phyloP scores from a whole-genome alignment of 2,797 vertebrate genomes.

The Argyrosomus regius region DNA sequence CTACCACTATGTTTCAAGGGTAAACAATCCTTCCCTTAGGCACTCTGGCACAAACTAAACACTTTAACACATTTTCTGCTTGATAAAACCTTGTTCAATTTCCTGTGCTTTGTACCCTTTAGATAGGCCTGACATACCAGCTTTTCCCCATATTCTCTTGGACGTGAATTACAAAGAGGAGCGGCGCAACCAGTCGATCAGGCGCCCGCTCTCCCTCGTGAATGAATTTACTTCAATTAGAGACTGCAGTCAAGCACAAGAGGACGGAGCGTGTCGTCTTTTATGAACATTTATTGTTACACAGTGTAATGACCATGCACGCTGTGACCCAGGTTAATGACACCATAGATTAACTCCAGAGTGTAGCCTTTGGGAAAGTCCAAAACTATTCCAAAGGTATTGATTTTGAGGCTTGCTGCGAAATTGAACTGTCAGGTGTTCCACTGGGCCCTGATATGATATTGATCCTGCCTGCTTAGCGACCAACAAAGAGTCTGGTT shows the following conservation, averaged over 20 bases:
- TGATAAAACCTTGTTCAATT: conserved; percentile 78
- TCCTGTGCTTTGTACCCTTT: conserved; percentile 60
- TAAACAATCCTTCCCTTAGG: conserved; percentile 65
- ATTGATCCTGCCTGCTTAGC: conserved; percentile 85
- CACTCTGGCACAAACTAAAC: conserved; percentile 59
- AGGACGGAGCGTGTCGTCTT: conserved; percentile 65
- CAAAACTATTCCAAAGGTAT: conserved; percentile 86
- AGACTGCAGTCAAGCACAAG: conserved; percentile 62
- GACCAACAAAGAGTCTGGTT: conserved; percentile 78
- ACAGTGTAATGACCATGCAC: conserved; percentile 73
- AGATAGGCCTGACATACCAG: conserved; percentile 47
- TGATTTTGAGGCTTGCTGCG: conserved; percentile 84
- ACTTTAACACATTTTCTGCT: conserved; percentile 75
- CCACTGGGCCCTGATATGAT: conserved; percentile 87
- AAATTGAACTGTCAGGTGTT: conserved; percentile 92
- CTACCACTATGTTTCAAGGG: conserved; percentile 62
- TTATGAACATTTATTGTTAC: conserved; percentile 82
- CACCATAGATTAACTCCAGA: conserved; percentile 78
- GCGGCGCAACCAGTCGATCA: conserved; percentile 53
- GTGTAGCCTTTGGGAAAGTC: conserved; percentile 76
- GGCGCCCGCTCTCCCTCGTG: conserved; percentile 31
- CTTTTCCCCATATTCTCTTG: conserved; percentile 34
- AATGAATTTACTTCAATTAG: conserved; percentile 80
- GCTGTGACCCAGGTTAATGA: conserved; percentile 78
- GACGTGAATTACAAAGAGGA: conserved; percentile 56